Conservation (phyloP, 2,113 vertebrate genomes). For the Terrapene triunguis region DNA sequence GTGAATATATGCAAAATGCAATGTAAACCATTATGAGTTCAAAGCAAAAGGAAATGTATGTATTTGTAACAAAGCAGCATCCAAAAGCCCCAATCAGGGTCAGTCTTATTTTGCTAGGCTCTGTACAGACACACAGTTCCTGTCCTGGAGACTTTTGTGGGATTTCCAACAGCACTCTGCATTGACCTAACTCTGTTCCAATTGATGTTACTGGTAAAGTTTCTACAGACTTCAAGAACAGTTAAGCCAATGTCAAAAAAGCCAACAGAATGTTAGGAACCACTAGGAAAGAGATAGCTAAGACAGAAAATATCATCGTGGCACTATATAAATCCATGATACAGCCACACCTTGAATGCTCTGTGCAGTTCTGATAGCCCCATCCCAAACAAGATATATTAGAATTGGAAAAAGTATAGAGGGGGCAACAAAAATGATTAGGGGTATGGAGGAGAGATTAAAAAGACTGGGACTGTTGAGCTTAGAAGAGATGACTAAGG, state of each 20-base stretch:
- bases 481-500: background rate
- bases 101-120: background rate
- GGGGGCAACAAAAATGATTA: background rate
- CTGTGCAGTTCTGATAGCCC: background rate
- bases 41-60: accelerated
- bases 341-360: background rate
- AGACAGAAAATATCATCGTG: background rate
- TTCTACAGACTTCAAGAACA: background rate
- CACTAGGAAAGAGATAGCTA: background rate
- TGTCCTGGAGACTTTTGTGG: background rate
- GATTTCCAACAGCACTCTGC: background rate
- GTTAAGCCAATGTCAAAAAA: background rate
- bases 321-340: background rate
- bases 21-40: background rate
- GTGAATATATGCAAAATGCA: accelerated
- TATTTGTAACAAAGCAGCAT: background rate
- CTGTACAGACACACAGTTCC: background rate
- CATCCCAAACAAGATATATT: background rate
- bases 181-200: background rate
- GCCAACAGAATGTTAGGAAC: background rate
- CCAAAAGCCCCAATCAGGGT: background rate
- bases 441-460: background rate
- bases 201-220: background rate
- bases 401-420: background rate
- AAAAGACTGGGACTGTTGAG: background rate